Evolutionary conservation across 2,888 invertebrate genomes (phyloP).

Genomic region (Oxytorus armatus): DNA sequence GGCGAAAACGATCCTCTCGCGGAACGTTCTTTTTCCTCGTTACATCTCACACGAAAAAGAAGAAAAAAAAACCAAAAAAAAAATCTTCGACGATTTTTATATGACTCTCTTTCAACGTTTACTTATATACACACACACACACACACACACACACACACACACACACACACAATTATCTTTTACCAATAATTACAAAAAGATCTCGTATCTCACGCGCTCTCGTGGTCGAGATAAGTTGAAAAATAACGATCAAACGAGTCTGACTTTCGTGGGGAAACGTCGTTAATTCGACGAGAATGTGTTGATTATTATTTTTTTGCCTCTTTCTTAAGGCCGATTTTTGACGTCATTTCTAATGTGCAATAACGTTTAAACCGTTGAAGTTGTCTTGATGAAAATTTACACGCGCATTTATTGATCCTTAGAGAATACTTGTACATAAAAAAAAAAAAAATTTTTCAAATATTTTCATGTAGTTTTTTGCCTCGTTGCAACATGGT

Average conservation of each 20-base stretch:
- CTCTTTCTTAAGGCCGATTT: conserved; percentile 27
- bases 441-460: too few relatives aligned
- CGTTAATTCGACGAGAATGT: neutral
- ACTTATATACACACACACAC: neutral
- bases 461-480: too few relatives aligned
- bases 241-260: conserved; percentile 36
- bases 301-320: conserved; percentile 7
- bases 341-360: too few relatives aligned
- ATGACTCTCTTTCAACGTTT: conserved; percentile 6
- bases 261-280: conserved; percentile 18
- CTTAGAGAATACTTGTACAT: too few relatives aligned
- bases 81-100: conserved; percentile 12
- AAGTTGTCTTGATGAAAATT: too few relatives aligned
- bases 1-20: too few relatives aligned
- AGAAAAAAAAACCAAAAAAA: too few relatives aligned
- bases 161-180: conserved; percentile 19
- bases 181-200: conserved; percentile 52
- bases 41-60: too few relatives aligned
- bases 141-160: neutral
- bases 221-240: conserved; percentile 16
- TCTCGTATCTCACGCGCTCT: conserved; percentile 17
- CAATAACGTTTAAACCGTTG: too few relatives aligned
- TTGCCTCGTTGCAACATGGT: too few relatives aligned
- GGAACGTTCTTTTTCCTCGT: too few relatives aligned
- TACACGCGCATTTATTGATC: too few relatives aligned